Evolutionary conservation across 2,113 vertebrate species (phyloP).

Genomic region (Gallinago jamesoni): DNA sequence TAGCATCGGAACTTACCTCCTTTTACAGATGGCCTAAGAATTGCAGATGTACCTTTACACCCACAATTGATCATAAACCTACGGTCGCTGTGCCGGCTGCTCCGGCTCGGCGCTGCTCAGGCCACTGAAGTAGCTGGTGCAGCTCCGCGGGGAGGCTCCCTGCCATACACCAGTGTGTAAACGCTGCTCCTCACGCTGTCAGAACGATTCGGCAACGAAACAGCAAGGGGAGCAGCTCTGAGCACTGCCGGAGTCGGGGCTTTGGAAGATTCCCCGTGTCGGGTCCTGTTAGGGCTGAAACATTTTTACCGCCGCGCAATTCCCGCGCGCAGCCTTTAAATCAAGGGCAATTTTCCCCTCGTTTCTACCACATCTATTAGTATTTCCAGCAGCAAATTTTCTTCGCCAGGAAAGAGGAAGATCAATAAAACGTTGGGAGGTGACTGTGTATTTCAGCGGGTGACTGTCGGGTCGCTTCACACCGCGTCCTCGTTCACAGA

Average conservation of each 20-base stretch:
- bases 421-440: fast-evolving
- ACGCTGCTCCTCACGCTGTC: neutral
- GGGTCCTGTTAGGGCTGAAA: neutral
- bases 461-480: neutral
- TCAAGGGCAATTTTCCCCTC: neutral
- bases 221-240: neutral
- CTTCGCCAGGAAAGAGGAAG: neutral
- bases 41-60: neutral
- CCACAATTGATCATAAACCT: neutral
- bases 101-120: neutral
- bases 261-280: neutral
- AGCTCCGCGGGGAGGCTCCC: neutral
- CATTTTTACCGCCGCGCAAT: neutral
- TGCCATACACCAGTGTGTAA: neutral
- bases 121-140: neutral
- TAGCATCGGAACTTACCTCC: neutral
- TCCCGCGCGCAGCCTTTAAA: neutral
- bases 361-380: neutral
- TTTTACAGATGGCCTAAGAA: neutral
- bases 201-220: neutral
- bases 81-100: neutral
- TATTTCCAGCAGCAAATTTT: neutral
- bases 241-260: neutral
- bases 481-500: neutral
- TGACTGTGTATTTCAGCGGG: neutral